Conservation (phyloP, 2,797 vertebrate species). For the Syndactyla subalaris region DNA sequence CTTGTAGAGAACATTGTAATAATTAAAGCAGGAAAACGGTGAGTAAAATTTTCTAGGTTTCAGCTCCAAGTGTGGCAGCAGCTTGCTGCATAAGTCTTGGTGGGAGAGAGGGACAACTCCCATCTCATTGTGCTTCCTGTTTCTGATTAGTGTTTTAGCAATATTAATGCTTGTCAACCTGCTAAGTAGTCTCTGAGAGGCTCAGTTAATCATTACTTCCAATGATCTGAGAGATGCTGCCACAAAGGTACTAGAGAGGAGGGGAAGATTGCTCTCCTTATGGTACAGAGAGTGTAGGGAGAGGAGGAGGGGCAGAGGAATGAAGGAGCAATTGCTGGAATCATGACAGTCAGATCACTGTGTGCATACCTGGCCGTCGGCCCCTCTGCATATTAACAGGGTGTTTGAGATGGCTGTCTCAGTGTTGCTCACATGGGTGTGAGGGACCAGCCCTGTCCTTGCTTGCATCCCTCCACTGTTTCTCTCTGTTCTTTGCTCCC, state of each 20-base stretch:
- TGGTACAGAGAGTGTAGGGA: not conserved
- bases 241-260: not conserved
- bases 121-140: not conserved
- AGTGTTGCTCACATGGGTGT: not conserved
- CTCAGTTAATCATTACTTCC: not conserved
- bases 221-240: not conserved
- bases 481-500: not conserved
- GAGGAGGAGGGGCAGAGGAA: not conserved
- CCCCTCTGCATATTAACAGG: not conserved
- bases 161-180: not conserved
- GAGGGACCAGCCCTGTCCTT: not conserved
- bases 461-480: not conserved
- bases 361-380: rapidly evolving
- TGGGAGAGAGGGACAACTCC: not conserved
- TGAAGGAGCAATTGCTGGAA: not conserved
- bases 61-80: not conserved
- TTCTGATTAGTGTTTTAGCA: not conserved
- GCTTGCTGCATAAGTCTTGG: not conserved
- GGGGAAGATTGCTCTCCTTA: rapidly evolving
- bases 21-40: not conserved
- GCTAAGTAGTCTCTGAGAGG: not conserved
- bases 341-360: not conserved
- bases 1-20: not conserved
- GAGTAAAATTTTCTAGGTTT: not conserved
- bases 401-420: not conserved